Evolutionary conservation across 2,113 vertebrate genomes (phyloP), one percentile per base, ranked within the genome.

Genomic region (Bucco capensis): DNA sequence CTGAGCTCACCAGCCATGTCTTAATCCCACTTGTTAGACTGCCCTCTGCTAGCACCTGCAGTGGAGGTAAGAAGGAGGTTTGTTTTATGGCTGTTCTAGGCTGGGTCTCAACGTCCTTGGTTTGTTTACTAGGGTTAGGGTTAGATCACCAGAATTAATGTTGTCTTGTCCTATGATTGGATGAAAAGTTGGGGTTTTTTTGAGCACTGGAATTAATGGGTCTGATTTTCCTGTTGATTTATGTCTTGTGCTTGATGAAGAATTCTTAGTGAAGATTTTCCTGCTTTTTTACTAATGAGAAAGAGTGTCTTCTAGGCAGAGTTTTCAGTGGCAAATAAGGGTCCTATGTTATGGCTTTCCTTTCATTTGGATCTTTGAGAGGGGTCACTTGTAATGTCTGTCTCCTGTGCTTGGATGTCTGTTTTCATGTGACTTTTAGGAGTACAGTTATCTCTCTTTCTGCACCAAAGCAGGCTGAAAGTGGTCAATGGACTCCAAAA

Each of bases 1-100:
- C 23, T 17, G 18, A 33, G 35, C 3, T 8, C 1, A 0, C 46
- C 2, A 2, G 1, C n/a, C 0, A 1, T 2, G 28, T 56, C 83
- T 53, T 42, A 58, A 56, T 42, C 6, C 19, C 0, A 0, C 4
- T 44, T 3, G 0, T 37, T 67, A 51, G 19, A 10, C 1, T 6
- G 7, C n/a, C 12, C 11, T 79, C 10, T 17, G 17, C 19, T 67
- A 31, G 62, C 27, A 19, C 0, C 1, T 69, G 66, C 1, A 0
- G 18, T 46, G 42, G 46, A 83, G 72, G 33, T 62, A 14, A 76
- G 46, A 58, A 72, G 50, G 19, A 25, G 13, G 1, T 50, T 72
- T 47, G 38, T 31, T 69, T 72, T 31, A 14, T 1, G 8, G 24
- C 42, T 61, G 4, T 25, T 57, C 19, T 44, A 49, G 53, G 46